A percentile compares a stretch with the other conserved stretches of the same genome.
Evolutionary conservation across 2,113 vertebrate species (phyloP).

Genomic region (Acanthochromis polyacanthus): DNA sequence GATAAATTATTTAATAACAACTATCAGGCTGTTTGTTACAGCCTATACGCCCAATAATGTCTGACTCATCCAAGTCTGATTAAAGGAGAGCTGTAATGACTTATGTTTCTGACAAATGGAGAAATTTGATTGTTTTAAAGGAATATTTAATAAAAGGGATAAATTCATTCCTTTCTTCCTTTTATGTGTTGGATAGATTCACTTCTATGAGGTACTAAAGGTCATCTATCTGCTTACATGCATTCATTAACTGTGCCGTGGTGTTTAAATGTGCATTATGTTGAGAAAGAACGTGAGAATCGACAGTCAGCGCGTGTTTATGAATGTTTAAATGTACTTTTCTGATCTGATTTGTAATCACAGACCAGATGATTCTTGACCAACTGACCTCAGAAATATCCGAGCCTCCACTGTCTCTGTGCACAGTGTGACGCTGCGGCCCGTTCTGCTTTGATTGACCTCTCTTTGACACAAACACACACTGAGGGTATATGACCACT

Average conservation of each 20-base stretch:
- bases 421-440: constrained; percentile 54
- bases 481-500: constrained; percentile 55
- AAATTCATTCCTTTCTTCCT: background rate
- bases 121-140: background rate
- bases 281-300: too few relatives aligned
- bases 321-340: constrained; percentile 11
- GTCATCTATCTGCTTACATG: too few relatives aligned
- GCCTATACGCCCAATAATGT: too few relatives aligned
- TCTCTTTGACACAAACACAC: constrained; percentile 53
- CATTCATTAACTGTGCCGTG: too few relatives aligned
- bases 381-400: constrained; percentile 54
- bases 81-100: too few relatives aligned
- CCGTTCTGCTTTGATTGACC: constrained; percentile 61
- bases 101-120: too few relatives aligned
- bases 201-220: too few relatives aligned
- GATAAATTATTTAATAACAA: too few relatives aligned
- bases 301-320: constrained; percentile 3
- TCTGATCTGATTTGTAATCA: background rate
- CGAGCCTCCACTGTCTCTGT: constrained; percentile 45
- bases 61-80: too few relatives aligned
- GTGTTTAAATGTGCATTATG: too few relatives aligned
- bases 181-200: background rate
- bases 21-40: too few relatives aligned
- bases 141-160: background rate
- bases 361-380: constrained; percentile 47